These are phyloP conservation scores for Ditula angustiorana DNA, from an alignment of 2,888 invertebrate genomes.

Conservation along the genomic window DNA sequence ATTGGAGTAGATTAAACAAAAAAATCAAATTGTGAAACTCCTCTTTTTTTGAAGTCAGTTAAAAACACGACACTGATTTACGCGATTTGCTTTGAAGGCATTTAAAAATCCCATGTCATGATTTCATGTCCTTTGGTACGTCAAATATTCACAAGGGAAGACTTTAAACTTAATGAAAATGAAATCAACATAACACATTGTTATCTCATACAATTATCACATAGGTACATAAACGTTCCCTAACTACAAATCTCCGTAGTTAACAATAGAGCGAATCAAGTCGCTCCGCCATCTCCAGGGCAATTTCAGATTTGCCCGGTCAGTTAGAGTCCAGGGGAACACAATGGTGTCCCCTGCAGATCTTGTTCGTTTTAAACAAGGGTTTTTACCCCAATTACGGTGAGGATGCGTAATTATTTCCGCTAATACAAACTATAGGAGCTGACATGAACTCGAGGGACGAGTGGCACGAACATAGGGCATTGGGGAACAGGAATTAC, in stretches of 20 bases:
- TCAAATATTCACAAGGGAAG: neutral
- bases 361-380: slow-evolving; percentile 75
- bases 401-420: slow-evolving; percentile 76
- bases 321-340: slow-evolving; percentile 62
- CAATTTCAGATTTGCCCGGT: slow-evolving; percentile 80
- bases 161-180: neutral
- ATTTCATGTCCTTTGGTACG: too few species aligned
- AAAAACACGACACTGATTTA: too few species aligned
- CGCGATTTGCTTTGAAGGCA: too few species aligned
- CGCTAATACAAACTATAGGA: slow-evolving; percentile 60
- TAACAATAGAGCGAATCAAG: slow-evolving; percentile 68
- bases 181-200: neutral
- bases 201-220: neutral
- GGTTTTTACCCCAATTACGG: slow-evolving; percentile 79
- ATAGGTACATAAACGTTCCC: slow-evolving; percentile 1
- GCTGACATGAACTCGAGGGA: slow-evolving; percentile 40
- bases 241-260: slow-evolving; percentile 31
- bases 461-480: neutral
- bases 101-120: too few species aligned
- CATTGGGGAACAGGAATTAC: too few species aligned
- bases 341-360: slow-evolving; percentile 81
- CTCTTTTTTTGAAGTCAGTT: too few species aligned
- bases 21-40: too few species aligned
- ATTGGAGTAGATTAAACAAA: too few species aligned
- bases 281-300: slow-evolving; percentile 47